Evolutionary conservation across 2,888 invertebrate species (phyloP).

Genomic region (Platycheirus rosarum): DNA sequence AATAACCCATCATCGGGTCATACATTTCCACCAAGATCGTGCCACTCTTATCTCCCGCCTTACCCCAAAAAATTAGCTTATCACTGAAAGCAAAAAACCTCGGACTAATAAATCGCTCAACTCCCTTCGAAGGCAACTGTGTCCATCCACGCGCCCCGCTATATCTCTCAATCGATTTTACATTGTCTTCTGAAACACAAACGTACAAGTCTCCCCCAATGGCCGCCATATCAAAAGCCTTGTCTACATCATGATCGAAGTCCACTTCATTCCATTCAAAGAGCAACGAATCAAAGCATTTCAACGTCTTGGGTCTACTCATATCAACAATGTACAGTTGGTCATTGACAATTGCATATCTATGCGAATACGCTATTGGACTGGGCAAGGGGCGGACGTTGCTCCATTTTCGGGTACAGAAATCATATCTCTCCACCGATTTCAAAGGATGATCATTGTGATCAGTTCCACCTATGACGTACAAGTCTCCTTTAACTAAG

Average conservation of each 20-base stretch:
- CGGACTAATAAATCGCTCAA: not conserved
- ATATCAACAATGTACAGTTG: not conserved
- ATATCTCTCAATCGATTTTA: not conserved
- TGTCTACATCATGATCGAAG: not conserved
- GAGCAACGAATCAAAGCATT: not conserved
- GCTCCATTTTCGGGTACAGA: not conserved
- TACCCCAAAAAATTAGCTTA: not conserved
- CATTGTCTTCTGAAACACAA: not conserved
- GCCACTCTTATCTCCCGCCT: not conserved
- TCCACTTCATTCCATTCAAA: not conserved
- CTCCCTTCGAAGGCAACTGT: not conserved
- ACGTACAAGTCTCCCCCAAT: not conserved
- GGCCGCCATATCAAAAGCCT: not conserved
- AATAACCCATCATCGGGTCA: not conserved
- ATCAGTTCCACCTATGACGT: not conserved
- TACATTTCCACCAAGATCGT: not conserved
- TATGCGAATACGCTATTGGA: not conserved
- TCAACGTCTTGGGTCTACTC: not conserved
- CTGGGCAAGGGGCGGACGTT: not conserved
- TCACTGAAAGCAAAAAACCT: not conserved
- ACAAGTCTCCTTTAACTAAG: not conserved
- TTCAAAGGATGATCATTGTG: too few relatives aligned
- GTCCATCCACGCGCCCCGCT: not conserved
- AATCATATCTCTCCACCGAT: not conserved
- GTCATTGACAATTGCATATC: not conserved